Conservation (phyloP, 2,113 vertebrate species). For the Tachysurus vachellii region DNA sequence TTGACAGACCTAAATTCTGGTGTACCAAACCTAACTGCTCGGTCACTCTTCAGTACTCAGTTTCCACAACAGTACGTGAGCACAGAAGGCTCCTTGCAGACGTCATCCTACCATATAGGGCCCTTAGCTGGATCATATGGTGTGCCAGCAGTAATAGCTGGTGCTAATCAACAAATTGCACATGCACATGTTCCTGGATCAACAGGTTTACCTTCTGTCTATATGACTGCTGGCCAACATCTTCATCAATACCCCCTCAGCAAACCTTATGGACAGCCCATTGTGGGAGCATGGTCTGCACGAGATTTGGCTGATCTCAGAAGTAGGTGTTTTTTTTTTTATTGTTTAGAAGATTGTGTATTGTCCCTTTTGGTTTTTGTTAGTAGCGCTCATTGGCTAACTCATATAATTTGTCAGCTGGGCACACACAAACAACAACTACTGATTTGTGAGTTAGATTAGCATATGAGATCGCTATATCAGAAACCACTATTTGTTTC, state of each 20-base stretch:
- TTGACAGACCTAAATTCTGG: constrained; percentile 59
- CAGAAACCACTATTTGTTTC: background rate
- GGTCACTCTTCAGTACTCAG: constrained; percentile 65
- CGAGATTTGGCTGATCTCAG: constrained; percentile 66
- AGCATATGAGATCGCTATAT: background rate
- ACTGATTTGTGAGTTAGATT: background rate
- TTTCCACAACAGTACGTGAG: constrained; percentile 76
- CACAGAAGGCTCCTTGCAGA: constrained; percentile 64
- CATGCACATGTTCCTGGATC: constrained; percentile 71
- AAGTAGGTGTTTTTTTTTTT: constrained; percentile 69
- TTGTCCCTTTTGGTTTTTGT: background rate
- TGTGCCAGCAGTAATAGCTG: constrained; percentile 62
- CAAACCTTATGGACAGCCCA: constrained; percentile 67
- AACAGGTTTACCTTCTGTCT: constrained; percentile 57
- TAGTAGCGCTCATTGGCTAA: background rate
- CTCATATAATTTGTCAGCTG: background rate
- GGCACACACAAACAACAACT: background rate
- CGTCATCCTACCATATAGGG: constrained; percentile 63
- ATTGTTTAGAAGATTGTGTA: background rate
- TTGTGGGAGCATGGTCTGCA: constrained; percentile 66
- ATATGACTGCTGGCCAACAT: constrained; percentile 65
- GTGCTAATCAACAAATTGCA: constrained; percentile 57
- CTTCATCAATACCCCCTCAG: constrained; percentile 62
- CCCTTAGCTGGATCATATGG: constrained; percentile 64
- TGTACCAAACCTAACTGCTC: constrained; percentile 65